Percentiles rank a stretch among this genome's conserved stretches.
phyloP scores from a whole-genome alignment of 1,140 invertebrate species.

The fruit fly (Drosophila melanogaster) region Release_6_plus_ISO1_MT NT_033779.5:15583001-15583500 shows the following conservation, averaged over 20 bases:
- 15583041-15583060: slow-evolving; percentile 32
- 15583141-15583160: background rate
- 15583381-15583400: slow-evolving; percentile 48
- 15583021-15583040: slow-evolving; percentile 81
- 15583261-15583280: too few relatives aligned
- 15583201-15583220: too few relatives aligned
- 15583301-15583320: too few relatives aligned
- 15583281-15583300: too few relatives aligned
- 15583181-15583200: background rate
- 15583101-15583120: slow-evolving; percentile 29
- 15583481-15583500: slow-evolving; percentile 76
- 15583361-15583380: slow-evolving; percentile 23
- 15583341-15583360: background rate
- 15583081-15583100: slow-evolving; percentile 51
- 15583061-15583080: background rate
- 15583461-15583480: slow-evolving; percentile 77
- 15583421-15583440: slow-evolving; percentile 27
- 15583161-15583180: background rate
- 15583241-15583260: too few relatives aligned
- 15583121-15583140: too few relatives aligned
- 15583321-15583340: too few relatives aligned
- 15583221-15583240: too few relatives aligned
- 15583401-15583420: slow-evolving; percentile 68
- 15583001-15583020: slow-evolving; percentile 80
- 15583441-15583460: slow-evolving; percentile 59